phyloP scores from a whole-genome alignment of 1,140 invertebrate species.

The Meloidogyne floridensis region DNA sequence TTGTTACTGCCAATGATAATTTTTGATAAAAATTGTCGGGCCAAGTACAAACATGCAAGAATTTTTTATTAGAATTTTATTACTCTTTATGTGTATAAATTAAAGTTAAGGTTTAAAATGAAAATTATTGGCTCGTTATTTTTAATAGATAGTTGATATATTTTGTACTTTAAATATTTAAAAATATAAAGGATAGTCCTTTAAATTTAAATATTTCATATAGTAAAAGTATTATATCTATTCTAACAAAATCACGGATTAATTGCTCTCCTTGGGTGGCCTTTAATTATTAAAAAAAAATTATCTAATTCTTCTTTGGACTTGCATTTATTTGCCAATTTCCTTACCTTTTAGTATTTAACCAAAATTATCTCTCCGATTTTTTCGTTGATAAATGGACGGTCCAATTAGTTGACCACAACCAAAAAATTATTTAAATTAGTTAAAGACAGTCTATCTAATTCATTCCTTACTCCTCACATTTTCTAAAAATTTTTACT shows the following conservation, averaged over 20 bases:
- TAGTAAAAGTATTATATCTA: no score
- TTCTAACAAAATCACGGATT: no score
- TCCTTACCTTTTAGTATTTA: not conserved
- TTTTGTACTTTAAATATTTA: no score
- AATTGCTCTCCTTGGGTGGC: no score
- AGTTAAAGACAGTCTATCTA: no score
- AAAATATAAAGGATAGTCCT: no score
- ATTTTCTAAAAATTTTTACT: not conserved
- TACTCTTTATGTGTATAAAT: not conserved
- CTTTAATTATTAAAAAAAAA: not conserved
- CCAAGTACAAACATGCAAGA: not conserved
- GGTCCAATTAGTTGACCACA: not conserved
- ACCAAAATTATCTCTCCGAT: no score
- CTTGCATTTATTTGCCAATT: not conserved
- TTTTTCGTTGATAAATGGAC: not conserved
- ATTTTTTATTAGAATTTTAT: constrained; percentile 1
- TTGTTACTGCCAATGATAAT: not conserved
- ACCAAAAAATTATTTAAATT: no score
- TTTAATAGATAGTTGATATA: no score
- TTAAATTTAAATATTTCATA: no score
- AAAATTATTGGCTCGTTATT: not conserved
- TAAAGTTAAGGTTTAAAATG: not conserved
- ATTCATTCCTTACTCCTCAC: no score
- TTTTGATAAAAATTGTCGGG: not conserved
- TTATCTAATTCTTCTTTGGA: not conserved